A percentile compares a stretch with the other conserved stretches of the same genome.
Conservation (phyloP, 2,888 invertebrate species). For the Limnephilus lunatus region DNA sequence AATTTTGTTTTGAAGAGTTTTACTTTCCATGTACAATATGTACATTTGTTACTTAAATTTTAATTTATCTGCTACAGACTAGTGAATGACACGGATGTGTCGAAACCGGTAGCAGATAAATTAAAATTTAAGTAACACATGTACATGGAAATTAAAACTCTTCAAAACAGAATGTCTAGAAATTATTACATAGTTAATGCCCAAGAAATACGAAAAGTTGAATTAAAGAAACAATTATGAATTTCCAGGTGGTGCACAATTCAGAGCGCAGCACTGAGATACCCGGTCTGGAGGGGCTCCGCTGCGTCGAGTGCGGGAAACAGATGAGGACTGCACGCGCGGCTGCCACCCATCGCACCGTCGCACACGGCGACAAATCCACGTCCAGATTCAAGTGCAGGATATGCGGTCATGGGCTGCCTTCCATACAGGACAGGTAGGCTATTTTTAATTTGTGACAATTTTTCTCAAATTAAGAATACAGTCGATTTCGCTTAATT, state of each 20-base stretch:
- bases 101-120: too few relatives aligned
- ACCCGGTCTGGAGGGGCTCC: slow-evolving; percentile 46
- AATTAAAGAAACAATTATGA: background rate
- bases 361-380: slow-evolving; percentile 71
- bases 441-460: slow-evolving; percentile 26
- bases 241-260: slow-evolving; percentile 54
- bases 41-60: too few relatives aligned
- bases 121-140: too few relatives aligned
- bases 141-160: too few relatives aligned
- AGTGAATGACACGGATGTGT: too few relatives aligned
- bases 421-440: slow-evolving; percentile 76
- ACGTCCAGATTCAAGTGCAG: slow-evolving; percentile 75
- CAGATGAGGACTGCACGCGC: slow-evolving; percentile 72
- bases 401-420: slow-evolving; percentile 73
- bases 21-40: too few relatives aligned
- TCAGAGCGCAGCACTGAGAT: slow-evolving; percentile 17
- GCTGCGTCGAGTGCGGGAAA: slow-evolving; percentile 71
- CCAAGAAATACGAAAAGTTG: too few relatives aligned
- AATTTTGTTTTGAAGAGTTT: background rate
- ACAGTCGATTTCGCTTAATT: too few relatives aligned
- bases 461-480: background rate
- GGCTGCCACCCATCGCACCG: slow-evolving; percentile 72
- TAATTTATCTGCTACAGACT: too few relatives aligned
- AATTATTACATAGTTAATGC: too few relatives aligned
- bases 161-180: too few relatives aligned